Conservation (phyloP, 2,797 vertebrate species). For the Syngnathus acus region DNA sequence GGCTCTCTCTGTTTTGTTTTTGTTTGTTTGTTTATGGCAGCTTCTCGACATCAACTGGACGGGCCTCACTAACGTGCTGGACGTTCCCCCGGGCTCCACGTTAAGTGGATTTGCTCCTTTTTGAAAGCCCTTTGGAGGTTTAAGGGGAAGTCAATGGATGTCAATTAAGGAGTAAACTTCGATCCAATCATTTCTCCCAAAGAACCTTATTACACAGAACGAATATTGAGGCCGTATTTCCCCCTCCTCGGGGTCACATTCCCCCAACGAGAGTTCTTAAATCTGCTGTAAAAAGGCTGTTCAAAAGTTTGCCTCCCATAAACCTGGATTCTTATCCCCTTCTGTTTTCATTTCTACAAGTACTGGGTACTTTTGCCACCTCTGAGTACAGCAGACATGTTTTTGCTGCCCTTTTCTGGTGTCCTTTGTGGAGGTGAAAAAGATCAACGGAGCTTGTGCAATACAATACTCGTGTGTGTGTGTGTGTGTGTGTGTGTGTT, state of each 20-base stretch:
- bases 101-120: constrained; percentile 66
- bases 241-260: not conserved
- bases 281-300: not conserved
- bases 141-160: constrained; percentile 23
- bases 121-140: too few species aligned
- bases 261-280: not conserved
- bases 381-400: constrained; percentile 1
- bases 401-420: constrained; percentile 6
- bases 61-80: constrained; percentile 92
- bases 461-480: constrained; percentile 16
- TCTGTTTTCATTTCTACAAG: too few species aligned
- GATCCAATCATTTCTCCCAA: not conserved
- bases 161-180: constrained; percentile 23
- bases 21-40: constrained; percentile 54
- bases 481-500: constrained; percentile 1
- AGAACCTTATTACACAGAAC: not conserved
- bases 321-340: not conserved
- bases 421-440: constrained; percentile 28
- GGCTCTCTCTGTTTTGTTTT: constrained; percentile 18
- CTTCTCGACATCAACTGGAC: constrained; percentile 96
- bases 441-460: constrained; percentile 23
- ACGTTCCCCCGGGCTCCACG: constrained; percentile 92
- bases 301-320: not conserved
- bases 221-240: not conserved
- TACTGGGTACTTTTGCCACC: not conserved